Percentiles rank a stretch among this genome's conserved stretches.
Conservation (phyloP, 2,888 invertebrate species). For the Lepidochrysops patricia region DNA sequence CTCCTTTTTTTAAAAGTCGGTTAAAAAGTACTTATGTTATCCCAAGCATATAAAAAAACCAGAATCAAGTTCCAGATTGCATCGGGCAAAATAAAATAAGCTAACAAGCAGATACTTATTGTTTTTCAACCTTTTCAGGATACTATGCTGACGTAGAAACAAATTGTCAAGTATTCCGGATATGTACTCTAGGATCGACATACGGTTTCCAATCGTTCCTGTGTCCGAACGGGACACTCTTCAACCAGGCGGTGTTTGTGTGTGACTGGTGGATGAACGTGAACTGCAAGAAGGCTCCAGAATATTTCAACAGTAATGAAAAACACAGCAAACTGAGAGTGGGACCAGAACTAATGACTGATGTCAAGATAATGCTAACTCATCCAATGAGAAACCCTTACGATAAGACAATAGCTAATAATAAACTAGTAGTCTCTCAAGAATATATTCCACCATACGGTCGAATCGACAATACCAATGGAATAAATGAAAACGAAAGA, state of each 20-base stretch:
- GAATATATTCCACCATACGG: slow-evolving; percentile 59
- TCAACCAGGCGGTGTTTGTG: slow-evolving; percentile 78
- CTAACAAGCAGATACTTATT: too few species aligned
- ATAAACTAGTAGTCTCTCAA: slow-evolving; percentile 56
- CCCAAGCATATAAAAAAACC: too few species aligned
- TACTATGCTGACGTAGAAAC: slow-evolving; percentile 79
- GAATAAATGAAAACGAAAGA: slow-evolving; percentile 42
- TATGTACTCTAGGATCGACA: slow-evolving; percentile 74
- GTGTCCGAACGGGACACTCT: slow-evolving; percentile 79
- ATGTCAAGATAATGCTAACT: slow-evolving; percentile 73
- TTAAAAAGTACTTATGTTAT: too few species aligned
- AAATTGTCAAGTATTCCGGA: slow-evolving; percentile 79
- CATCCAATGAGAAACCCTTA: slow-evolving; percentile 64
- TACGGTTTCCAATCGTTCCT: slow-evolving; percentile 76
- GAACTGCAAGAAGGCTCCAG: slow-evolving; percentile 66
- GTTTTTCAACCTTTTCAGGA: slow-evolving; percentile 50
- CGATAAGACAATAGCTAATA: slow-evolving; percentile 44
- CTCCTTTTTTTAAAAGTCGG: too few species aligned
- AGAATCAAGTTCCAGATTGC: too few species aligned
- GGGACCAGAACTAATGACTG: slow-evolving; percentile 72
- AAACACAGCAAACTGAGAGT: slow-evolving; percentile 61
- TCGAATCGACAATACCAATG: slow-evolving; percentile 54
- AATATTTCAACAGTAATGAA: slow-evolving; percentile 54
- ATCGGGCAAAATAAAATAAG: too few species aligned
- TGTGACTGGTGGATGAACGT: slow-evolving; percentile 83